Evolutionary conservation across 2,113 vertebrate genomes (phyloP).

Genomic region (Hiodon alosoides): DNA sequence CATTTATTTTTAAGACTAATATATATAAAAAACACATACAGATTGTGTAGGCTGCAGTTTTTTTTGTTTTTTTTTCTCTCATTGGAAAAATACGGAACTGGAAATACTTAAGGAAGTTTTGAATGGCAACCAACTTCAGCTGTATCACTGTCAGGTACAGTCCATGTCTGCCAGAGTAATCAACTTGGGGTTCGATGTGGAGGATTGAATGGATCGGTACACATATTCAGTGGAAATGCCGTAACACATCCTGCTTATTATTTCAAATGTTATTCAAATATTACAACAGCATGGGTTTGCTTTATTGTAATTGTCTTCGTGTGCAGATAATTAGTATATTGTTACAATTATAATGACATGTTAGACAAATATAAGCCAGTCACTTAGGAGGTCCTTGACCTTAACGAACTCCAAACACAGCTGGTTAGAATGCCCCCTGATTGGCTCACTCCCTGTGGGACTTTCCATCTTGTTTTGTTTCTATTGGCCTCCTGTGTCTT

Average conservation of each 20-base stretch:
- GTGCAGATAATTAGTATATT: background rate
- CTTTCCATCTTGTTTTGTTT: background rate
- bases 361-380: background rate
- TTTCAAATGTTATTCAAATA: conserved; percentile 11
- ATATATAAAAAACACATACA: background rate
- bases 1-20: too few species aligned
- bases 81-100: background rate
- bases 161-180: conserved; percentile 15
- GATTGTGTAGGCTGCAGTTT: background rate
- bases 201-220: background rate
- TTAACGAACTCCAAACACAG: background rate
- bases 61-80: background rate
- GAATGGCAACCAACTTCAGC: background rate
- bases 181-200: background rate
- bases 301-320: background rate
- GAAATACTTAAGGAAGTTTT: background rate
- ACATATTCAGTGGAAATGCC: conserved; percentile 5
- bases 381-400: background rate
- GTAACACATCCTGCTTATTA: background rate
- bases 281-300: background rate
- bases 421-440: conserved; percentile 1
- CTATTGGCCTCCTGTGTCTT: background rate
- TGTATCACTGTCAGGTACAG: background rate
- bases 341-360: background rate
- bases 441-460: background rate